Evolutionary conservation across 2,797 vertebrate species (phyloP).

Genomic region (Columba guinea): DNA sequence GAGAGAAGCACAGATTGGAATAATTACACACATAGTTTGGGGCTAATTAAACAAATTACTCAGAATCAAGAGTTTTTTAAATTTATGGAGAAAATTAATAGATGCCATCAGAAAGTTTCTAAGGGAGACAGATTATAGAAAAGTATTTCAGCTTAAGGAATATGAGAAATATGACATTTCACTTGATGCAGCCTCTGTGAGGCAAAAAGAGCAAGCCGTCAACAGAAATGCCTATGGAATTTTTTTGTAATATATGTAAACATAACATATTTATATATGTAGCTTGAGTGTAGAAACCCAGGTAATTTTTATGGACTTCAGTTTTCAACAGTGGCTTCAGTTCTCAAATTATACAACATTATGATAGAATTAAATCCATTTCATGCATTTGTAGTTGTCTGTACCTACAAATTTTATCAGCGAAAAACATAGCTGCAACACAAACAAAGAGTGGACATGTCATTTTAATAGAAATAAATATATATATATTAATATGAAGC

Average conservation of each 20-base stretch:
- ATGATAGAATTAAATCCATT: neutral
- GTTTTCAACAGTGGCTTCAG: neutral
- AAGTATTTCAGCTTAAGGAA: conserved; percentile 74
- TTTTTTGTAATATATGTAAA: neutral
- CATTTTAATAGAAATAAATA: neutral
- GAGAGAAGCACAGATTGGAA: conserved; percentile 79
- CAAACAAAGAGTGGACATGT: neutral
- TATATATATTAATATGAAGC: neutral
- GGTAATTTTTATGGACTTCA: neutral
- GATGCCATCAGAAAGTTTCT: conserved; percentile 71
- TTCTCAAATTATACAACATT: neutral
- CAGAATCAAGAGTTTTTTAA: conserved; percentile 68
- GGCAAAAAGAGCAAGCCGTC: neutral
- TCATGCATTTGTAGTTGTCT: neutral
- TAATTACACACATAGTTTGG: conserved; percentile 75
- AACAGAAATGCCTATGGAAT: neutral
- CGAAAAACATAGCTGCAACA: neutral
- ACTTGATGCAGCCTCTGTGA: neutral
- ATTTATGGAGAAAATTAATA: conserved; percentile 67
- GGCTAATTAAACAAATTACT: conserved; percentile 79
- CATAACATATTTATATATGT: neutral
- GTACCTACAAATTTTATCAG: neutral
- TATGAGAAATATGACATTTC: neutral
- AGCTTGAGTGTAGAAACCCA: neutral
- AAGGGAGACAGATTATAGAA: conserved; percentile 71